Conservation (phyloP, 1,140 invertebrate genomes). For the Drosophila micromelanica region DNA sequence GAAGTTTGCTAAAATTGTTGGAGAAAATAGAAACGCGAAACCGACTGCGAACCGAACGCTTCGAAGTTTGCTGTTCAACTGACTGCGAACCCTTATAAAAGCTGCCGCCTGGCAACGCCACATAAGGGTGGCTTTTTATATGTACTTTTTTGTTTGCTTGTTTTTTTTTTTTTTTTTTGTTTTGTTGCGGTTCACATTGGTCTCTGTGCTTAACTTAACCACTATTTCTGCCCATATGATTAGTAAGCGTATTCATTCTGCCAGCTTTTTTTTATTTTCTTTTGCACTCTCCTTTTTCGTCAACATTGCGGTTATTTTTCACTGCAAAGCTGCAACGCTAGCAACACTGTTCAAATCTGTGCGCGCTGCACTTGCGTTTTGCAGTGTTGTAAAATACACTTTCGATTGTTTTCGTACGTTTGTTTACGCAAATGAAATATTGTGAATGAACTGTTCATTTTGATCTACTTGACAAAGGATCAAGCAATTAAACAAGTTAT, state of each 20-base stretch:
- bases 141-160: neutral
- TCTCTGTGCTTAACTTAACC: slow-evolving; percentile 8
- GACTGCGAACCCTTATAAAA: slow-evolving; percentile 64
- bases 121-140: slow-evolving; percentile 30
- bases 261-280: neutral
- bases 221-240: slow-evolving; percentile 29
- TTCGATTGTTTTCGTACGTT: neutral
- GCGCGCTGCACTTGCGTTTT: neutral
- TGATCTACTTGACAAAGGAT: neutral
- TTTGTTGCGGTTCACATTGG: neutral
- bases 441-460: neutral
- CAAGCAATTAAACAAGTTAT: neutral
- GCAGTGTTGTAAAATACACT: slow-evolving; percentile 16
- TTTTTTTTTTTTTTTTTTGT: too few species aligned
- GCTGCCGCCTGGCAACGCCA: slow-evolving; percentile 30
- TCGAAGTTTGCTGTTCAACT: slow-evolving; percentile 80
- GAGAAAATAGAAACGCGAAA: slow-evolving; percentile 66
- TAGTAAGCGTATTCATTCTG: too few species aligned
- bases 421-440: neutral
- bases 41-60: slow-evolving; percentile 73
- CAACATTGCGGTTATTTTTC: neutral
- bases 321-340: slow-evolving; percentile 10
- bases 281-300: slow-evolving; percentile 3
- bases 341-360: neutral
- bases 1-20: slow-evolving; percentile 71